Evolutionary conservation across 2,797 vertebrate species (phyloP).

Genomic region (Arctocebus calabarensis): DNA sequence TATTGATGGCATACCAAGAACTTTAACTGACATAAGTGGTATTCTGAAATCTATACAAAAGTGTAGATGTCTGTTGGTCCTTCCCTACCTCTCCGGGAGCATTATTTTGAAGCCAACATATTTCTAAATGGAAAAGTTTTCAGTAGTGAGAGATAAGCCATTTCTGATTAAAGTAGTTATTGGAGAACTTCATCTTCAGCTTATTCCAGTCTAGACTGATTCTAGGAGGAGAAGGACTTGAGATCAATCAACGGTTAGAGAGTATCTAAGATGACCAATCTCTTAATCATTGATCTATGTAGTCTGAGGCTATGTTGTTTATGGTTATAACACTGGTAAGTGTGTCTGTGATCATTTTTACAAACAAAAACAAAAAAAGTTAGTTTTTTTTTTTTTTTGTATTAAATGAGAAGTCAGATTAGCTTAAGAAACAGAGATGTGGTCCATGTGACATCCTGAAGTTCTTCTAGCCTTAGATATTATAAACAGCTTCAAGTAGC

Average conservation of each 20-base stretch:
- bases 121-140: slow-evolving; percentile 29
- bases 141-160: background rate
- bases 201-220: background rate
- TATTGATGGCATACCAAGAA: background rate
- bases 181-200: background rate
- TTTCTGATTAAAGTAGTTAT: background rate
- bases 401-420: background rate
- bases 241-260: background rate
- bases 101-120: background rate
- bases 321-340: background rate
- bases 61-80: background rate
- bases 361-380: background rate
- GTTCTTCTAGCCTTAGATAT: background rate
- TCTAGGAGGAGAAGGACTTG: background rate
- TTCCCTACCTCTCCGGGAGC: background rate
- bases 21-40: background rate
- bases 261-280: background rate
- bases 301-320: background rate
- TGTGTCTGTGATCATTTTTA: background rate
- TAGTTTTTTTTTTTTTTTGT: background rate
- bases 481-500: background rate
- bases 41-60: background rate
- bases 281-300: background rate
- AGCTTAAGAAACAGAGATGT: background rate
- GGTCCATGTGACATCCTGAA: background rate